Conservation (phyloP, 2,888 invertebrate species). For the Oxyscelio sp. region DNA sequence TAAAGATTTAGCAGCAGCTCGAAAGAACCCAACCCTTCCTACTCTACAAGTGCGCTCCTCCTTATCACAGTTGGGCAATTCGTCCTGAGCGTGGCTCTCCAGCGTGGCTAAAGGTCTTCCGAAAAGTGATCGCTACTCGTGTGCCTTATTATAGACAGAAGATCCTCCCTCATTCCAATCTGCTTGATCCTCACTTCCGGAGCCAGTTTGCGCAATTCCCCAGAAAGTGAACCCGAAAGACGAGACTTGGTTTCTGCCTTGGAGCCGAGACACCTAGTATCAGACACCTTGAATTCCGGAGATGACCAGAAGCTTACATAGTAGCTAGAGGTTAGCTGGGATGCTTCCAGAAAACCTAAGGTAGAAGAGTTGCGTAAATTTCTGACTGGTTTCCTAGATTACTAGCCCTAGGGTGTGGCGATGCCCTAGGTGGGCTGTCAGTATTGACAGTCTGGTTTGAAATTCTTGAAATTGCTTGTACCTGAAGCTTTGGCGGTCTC, state of each 20-base stretch:
- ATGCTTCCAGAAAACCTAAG: too few relatives aligned
- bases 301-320: too few relatives aligned
- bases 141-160: conserved; percentile 93
- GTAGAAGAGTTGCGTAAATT: too few relatives aligned
- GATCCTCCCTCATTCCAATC: conserved; percentile 93
- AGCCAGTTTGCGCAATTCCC: conserved; percentile 89
- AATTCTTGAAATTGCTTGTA: too few relatives aligned
- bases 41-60: conserved; percentile 36
- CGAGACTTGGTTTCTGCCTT: neutral
- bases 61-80: conserved; percentile 70
- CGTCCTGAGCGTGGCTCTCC: conserved; percentile 60
- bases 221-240: conserved; percentile 35
- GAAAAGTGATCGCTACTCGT: conserved; percentile 94
- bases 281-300: too few relatives aligned
- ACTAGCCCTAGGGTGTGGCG: too few relatives aligned
- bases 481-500: too few relatives aligned
- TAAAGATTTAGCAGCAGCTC: conserved; percentile 60
- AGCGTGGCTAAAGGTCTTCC: conserved; percentile 89
- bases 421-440: too few relatives aligned
- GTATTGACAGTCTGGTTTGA: too few relatives aligned
- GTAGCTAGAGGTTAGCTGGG: too few relatives aligned
- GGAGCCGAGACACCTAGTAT: too few relatives aligned
- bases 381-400: too few relatives aligned
- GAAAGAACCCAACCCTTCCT: conserved; percentile 54
- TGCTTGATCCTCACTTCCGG: conserved; percentile 90